Evolutionary conservation across 2,113 vertebrate genomes (phyloP).

Genomic region (Lasiurus cinereus): DNA sequence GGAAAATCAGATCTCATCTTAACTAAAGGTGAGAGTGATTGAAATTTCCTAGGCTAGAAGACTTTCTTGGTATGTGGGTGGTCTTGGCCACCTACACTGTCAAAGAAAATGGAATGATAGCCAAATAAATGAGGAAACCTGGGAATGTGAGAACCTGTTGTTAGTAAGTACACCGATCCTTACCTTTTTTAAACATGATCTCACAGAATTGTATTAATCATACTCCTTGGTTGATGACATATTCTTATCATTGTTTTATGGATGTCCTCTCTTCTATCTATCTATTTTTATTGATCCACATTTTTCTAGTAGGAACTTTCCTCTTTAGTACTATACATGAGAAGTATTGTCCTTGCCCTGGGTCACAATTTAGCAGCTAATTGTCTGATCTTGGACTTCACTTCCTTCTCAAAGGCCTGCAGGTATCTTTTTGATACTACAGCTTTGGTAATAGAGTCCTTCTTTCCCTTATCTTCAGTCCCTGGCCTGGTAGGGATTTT

Average conservation of each 20-base stretch:
- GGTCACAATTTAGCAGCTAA: conserved; percentile 3
- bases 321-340: not conserved
- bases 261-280: not conserved
- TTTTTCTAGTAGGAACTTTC: conserved; percentile 44
- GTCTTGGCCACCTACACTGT: conserved; percentile 33
- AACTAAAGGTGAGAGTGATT: conserved; percentile 34
- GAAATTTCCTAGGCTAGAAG: not conserved
- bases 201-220: conserved; percentile 46
- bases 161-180: not conserved
- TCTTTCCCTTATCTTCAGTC: conserved; percentile 41
- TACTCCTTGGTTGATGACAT: conserved; percentile 34
- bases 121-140: conserved; percentile 57
- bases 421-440: not conserved
- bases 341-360: conserved; percentile 8
- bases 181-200: not conserved
- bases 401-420: conserved; percentile 16
- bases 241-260: conserved; percentile 12
- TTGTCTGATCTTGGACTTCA: conserved; percentile 21
- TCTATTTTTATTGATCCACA: not conserved
- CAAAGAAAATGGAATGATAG: conserved; percentile 45
- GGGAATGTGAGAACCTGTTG: conserved; percentile 23
- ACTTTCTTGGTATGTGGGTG: conserved; percentile 51
- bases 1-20: conserved; percentile 11
- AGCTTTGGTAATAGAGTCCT: conserved; percentile 23
- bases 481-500: not conserved